Evolutionary conservation across 1,140 invertebrate genomes (phyloP).

Genomic region (Danaus plexippus): DNA sequence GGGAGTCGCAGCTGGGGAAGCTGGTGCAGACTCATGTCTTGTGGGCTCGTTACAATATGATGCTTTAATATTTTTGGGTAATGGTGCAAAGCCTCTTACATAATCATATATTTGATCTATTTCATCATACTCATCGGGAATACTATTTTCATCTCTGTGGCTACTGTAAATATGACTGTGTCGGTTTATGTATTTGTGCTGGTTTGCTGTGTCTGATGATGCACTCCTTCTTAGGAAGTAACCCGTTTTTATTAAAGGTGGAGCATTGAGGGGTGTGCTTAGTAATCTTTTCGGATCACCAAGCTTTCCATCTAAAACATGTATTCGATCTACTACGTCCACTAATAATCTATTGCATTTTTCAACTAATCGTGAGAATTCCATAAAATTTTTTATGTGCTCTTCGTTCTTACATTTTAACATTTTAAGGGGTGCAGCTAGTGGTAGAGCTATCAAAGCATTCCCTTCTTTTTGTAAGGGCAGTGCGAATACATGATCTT

Average conservation of each 20-base stretch:
- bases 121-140: constrained; percentile 91
- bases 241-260: constrained; percentile 70
- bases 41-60: constrained; percentile 74
- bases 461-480: constrained; percentile 85
- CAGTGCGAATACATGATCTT: constrained; percentile 88
- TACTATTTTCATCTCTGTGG: constrained; percentile 67
- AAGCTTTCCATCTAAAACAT: constrained; percentile 83
- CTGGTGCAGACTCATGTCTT: constrained; percentile 63
- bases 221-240: constrained; percentile 80
- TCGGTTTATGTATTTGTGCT: constrained; percentile 66
- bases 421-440: constrained; percentile 89
- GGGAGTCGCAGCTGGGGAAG: constrained; percentile 65
- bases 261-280: constrained; percentile 65
- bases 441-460: constrained; percentile 84
- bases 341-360: constrained; percentile 83
- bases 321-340: constrained; percentile 88
- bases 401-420: constrained; percentile 88
- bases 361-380: constrained; percentile 85
- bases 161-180: constrained; percentile 69
- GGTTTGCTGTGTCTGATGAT: constrained; percentile 80
- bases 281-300: constrained; percentile 76
- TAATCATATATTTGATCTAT: constrained; percentile 98
- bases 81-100: constrained; percentile 90
- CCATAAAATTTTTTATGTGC: constrained; percentile 82
- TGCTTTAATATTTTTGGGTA: constrained; percentile 85